Evolutionary conservation across 1,140 invertebrate genomes (phyloP), one percentile per base, ranked within the genome.

Genomic region (Leptinotarsa texana): DNA sequence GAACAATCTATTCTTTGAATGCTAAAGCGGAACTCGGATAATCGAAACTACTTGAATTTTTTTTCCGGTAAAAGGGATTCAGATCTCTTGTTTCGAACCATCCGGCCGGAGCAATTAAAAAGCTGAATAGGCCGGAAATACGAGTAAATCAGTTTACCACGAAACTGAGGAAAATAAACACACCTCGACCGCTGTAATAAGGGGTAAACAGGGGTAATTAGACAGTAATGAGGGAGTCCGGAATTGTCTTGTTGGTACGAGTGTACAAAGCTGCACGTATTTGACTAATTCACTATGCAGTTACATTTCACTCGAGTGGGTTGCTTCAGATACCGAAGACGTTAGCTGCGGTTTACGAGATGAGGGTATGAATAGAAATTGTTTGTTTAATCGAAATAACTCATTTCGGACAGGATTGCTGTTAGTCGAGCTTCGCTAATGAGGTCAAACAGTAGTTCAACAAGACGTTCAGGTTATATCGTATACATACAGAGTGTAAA

Each of bases 211-310:
- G n/a, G n/a, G 51, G 51, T 57, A 57, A 57, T 57, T 18, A 57
- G 51, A 18, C 51, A 18, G 51, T 57, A 57, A 57, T 57, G 51
- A 57, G 51, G n/a, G n/a, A 18, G 51, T 18, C 3, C 51, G 51
- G 51, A 57, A 57, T 57, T 57, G 51, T 57, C 51, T 57, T 57
- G 51, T 57, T 57, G 51, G 51, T 57, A 57, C 17, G 51, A 18
- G 51, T n/a, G 17, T 57, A 57, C n/a, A 57, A 57, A 57, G 17
- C 51, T 57, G 51, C 51, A 57, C 51, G 51, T 57, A 57, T 57
- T 57, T 57, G 13, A 57, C 51, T 57, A 57, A 57, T 57, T 57
- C n/a, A 57, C 15, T 57, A 18, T 57, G 51, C 51, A 57, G 51
- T 57, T n/a, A 57, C 51, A 57, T 57, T 57, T 57, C 51, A 57